Evolutionary conservation across 2,888 invertebrate species (phyloP), one percentile per base, ranked within the genome.

Genomic region (Scaeva pyrastri): DNA sequence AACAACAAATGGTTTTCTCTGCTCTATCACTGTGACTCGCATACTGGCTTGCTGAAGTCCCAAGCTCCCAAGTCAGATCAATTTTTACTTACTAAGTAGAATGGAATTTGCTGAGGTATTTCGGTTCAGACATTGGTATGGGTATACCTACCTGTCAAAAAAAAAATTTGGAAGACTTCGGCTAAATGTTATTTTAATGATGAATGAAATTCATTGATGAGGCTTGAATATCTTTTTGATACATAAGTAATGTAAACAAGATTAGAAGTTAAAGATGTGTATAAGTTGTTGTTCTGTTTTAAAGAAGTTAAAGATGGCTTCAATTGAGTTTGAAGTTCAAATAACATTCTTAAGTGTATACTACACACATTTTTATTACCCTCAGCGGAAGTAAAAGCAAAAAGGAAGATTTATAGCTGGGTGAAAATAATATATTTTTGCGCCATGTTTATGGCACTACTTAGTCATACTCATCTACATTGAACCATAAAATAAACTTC

Each of bases 41-140:
- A n/a, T n/a, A n/a, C n/a, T n/a, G n/a, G n/a, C n/a, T n/a, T 12
- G 23, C 23, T 39, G 2, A 5, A 66, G 26, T 45, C 45, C 11
- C 7, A 16, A 66, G 31, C n/a, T 31, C 31, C 11, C 7, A 16
- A 66, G 31, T 48, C 45, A 48, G 66, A 64, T 66, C 43, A 12
- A n/a, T 23, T 75, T 56, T 72, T 64, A 48, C 6, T 19, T 21
- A 58, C 19, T 21, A 78, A 48, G 21, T 26, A 48, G 52, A 66
- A 52, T 52, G 58, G 58, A 52, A 64, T 64, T 60, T 31, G 7
- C 55, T 52, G 14, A 45, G 58, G 58, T 52, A 74, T 80, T 80
- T 75, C n/a, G 11, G 14, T 39, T n/a, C n/a, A n/a, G n/a, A n/a
- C n/a, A 39, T 52, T 6, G 7, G 19, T 26, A 26, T 52, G 1